A percentile compares a stretch with the other conserved stretches of the same genome.
phyloP scores from a whole-genome alignment of 35 echinoderm and acorn worm genomes.

The Chiridota heheva region DNA sequence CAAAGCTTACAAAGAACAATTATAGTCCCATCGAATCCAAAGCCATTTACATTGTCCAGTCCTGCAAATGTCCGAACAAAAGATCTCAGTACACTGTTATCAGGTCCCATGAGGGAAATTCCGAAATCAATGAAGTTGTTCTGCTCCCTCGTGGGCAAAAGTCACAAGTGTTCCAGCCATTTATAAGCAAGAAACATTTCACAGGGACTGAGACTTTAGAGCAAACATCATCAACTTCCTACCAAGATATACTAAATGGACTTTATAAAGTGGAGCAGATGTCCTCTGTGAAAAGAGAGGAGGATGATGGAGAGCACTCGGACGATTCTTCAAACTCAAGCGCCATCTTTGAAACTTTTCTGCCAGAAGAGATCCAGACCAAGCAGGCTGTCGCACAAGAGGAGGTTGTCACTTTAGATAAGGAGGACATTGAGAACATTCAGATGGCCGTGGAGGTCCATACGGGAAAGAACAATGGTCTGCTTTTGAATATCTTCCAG shows the following conservation, averaged over 20 bases:
- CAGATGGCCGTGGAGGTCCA: conserved; percentile 43
- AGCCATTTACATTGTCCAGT: conserved; percentile 62
- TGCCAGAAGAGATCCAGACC: no score
- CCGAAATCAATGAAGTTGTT: conserved; percentile 87
- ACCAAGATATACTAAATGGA: no score
- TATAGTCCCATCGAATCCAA: conserved; percentile 61
- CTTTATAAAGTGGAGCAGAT: neutral
- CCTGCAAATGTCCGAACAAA: conserved; percentile 72
- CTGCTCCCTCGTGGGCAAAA: conserved; percentile 76
- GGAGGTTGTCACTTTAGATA: conserved; percentile 12
- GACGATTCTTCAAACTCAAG: no score
- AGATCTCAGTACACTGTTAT: conserved; percentile 88
- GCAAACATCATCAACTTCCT: no score
- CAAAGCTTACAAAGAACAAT: no score
- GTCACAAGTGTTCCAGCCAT: conserved; percentile 24
- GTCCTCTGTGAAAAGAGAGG: neutral
- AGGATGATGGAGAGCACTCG: no score
- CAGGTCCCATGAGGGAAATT: conserved; percentile 70
- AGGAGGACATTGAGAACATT: conserved; percentile 43
- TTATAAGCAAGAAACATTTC: neutral
- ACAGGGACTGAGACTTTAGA: neutral
- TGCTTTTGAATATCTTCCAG: conserved; percentile 2
- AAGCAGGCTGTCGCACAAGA: no score
- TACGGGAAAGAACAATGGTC: conserved; percentile 25
- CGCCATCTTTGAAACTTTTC: no score